phyloP scores from a whole-genome alignment of 2,797 vertebrate genomes.

The Nasua narica region DNA sequence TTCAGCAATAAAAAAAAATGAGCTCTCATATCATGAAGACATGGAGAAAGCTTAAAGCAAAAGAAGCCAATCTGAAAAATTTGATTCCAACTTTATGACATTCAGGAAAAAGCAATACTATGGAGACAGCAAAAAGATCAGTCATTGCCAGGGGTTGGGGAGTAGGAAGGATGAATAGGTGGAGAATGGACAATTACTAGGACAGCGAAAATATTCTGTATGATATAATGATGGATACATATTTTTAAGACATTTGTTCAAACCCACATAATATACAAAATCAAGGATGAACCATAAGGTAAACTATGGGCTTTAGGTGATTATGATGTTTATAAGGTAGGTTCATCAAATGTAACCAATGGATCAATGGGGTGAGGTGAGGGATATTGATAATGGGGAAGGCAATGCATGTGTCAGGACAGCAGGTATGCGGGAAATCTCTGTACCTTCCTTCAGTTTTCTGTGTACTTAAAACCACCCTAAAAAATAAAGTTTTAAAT shows the following conservation, averaged over 20 bases:
- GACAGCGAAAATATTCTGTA: neutral
- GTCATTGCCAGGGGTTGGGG: neutral
- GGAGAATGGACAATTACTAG: neutral
- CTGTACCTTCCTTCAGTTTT: neutral
- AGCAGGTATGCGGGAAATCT: neutral
- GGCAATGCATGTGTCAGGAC: neutral
- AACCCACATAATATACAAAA: neutral
- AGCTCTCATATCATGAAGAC: neutral
- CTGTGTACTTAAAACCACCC: neutral
- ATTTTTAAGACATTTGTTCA: neutral
- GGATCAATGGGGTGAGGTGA: neutral
- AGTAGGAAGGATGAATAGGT: neutral
- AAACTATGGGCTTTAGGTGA: neutral
- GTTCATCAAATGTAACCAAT: neutral
- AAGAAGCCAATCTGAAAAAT: neutral
- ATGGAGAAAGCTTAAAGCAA: neutral
- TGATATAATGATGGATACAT: neutral
- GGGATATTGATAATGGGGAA: neutral
- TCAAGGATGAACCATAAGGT: neutral
- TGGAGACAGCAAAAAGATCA: neutral
- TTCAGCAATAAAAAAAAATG: neutral
- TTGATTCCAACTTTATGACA: neutral
- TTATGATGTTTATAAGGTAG: neutral
- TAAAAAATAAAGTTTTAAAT: neutral
- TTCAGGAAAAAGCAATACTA: neutral